Percentiles rank a stretch among this genome's conserved stretches.
Evolutionary conservation across 1,140 invertebrate genomes (phyloP).

Genomic region (Muscidifurax raptorellus): DNA sequence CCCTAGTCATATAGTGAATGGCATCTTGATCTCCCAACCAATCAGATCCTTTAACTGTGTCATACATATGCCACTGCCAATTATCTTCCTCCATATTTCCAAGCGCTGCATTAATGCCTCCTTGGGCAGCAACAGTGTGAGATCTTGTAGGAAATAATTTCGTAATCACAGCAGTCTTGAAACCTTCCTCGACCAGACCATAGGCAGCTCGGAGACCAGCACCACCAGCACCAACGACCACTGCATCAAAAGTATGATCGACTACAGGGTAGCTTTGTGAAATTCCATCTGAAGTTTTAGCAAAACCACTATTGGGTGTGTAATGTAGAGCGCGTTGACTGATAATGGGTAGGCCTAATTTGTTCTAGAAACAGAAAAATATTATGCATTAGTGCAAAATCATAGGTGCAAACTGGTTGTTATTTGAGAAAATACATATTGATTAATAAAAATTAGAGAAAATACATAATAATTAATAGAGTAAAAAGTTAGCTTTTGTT

Average conservation of each 20-base stretch:
- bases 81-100: conserved; percentile 90
- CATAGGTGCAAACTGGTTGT: neutral
- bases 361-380: conserved; percentile 65
- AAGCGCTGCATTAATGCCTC: conserved; percentile 96
- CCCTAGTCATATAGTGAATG: conserved; percentile 98
- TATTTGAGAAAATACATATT: neutral
- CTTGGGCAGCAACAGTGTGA: conserved; percentile 98
- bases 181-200: conserved; percentile 96
- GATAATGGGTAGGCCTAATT: conserved; percentile 65
- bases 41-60: conserved; percentile 99
- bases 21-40: conserved; percentile 99
- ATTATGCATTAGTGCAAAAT: neutral
- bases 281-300: conserved; percentile 66
- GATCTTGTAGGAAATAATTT: conserved; percentile 98
- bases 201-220: conserved; percentile 98
- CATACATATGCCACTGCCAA: conserved; percentile 99
- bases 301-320: conserved; percentile 65
- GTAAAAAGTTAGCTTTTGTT: neutral
- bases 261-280: conserved; percentile 86
- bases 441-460: too few relatives aligned
- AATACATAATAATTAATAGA: neutral
- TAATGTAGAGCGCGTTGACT: conserved; percentile 67
- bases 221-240: conserved; percentile 98
- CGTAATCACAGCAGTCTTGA: conserved; percentile 98
- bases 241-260: conserved; percentile 97